Base-by-base conservation (phyloP, 2,888 invertebrate genomes). In the Rhagonycha lutea region DNA sequence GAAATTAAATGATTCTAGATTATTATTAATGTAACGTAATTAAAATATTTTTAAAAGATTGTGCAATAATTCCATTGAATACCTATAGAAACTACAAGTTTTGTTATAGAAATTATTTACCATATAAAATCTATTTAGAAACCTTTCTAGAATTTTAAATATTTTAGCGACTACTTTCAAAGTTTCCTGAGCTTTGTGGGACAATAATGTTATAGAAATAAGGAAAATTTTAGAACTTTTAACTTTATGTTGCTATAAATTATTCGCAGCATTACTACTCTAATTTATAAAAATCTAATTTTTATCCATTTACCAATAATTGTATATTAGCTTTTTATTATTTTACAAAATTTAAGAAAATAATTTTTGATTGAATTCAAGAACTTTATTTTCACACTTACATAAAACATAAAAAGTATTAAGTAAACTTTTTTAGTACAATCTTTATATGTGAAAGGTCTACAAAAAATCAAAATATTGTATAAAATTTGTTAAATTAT, bases 401-500 rank as follows among this genome's bases (percentile, higher is more conserved):
- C 8, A 47, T 47, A 47, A 47, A 47, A 47, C n/a, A 47, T 47
- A 12, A 47, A n/a, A 47, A 47, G 8, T 47, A 7, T 47, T 47
- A 47, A 47, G 47, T 47, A 47, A 47, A 47, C 47, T 47, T 47
- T 47, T 47, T 47, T 47, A 47, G 47, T 47, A 12, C 47, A 47
- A 8, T 47, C 7, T 47, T 47, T 47, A 47, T 47, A n/a, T 47
- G 47, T 47, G 47, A 47, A 47, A 47, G 47, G 47, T 47, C 47
- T 47, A 47, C 47, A 47, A 47, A 47, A 47, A 47, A 47, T 47
- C 47, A 47, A 47, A 47, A 47, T 73, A 70, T 71, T 62, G 69
- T 73, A 76, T 76, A 73, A 76, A 78, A 78, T 78, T 76, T 76
- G 68, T 74, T 47, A 67, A 70, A 78, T 76, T 76, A 78, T 74